Conservation (phyloP, 2,113 vertebrate species). For the Chrysochloris asiatica region DNA sequence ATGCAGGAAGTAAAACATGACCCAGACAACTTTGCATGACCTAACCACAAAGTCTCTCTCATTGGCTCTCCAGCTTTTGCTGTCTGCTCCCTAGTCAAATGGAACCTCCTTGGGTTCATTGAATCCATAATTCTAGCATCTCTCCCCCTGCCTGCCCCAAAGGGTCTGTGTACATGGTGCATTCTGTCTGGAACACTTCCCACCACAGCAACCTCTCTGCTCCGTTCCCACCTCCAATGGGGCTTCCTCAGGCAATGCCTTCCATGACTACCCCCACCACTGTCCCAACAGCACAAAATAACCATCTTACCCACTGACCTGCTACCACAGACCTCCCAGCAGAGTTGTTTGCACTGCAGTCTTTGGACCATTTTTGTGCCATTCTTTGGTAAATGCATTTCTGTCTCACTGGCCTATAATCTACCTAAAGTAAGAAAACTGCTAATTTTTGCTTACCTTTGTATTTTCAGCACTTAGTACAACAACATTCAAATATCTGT, state of each 20-base stretch:
- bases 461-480: neutral
- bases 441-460: neutral
- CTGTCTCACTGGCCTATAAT: neutral
- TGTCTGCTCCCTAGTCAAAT: neutral
- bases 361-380: neutral
- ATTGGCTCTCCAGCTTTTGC: neutral
- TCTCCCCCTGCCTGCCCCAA: too few relatives aligned
- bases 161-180: neutral
- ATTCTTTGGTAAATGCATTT: neutral
- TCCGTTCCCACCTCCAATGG: neutral
- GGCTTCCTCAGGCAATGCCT: neutral
- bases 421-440: neutral
- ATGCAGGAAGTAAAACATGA: neutral
- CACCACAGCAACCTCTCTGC: neutral
- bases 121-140: neutral
- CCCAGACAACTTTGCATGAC: too few relatives aligned
- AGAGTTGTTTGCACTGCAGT: neutral
- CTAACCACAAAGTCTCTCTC: neutral
- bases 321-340: neutral
- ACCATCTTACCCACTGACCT: neutral
- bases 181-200: neutral
- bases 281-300: neutral
- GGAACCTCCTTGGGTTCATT: neutral
- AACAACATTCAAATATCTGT: neutral
- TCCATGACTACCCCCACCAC: neutral